Conservation (phyloP, 1,140 invertebrate genomes). For the Drosophila erecta region DNA sequence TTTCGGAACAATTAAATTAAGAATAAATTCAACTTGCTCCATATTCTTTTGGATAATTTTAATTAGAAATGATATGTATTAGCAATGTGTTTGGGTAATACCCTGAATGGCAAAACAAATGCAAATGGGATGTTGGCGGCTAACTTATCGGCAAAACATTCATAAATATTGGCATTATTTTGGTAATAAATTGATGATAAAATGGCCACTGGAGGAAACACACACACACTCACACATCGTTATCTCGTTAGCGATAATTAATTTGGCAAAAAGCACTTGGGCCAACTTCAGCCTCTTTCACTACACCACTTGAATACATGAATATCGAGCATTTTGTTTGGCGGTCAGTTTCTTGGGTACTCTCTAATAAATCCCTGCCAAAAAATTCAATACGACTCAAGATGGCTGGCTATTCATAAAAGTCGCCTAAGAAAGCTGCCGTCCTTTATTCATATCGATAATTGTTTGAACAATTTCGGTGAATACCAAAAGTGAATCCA, state of each 20-base stretch:
- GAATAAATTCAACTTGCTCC: too few species aligned
- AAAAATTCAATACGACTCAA: conserved; percentile 11
- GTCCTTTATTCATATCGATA: conserved; percentile 50
- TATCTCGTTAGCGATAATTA: conserved; percentile 46
- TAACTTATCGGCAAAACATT: conserved; percentile 17
- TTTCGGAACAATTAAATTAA: too few species aligned
- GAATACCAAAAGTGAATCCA: conserved; percentile 51
- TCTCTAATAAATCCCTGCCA: not conserved
- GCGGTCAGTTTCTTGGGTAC: conserved; percentile 9
- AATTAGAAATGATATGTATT: too few species aligned
- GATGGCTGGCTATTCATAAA: conserved; percentile 32
- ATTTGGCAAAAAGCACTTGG: conserved; percentile 28
- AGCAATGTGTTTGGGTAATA: too few species aligned
- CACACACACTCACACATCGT: conserved; percentile 11
- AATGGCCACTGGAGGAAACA: not conserved
- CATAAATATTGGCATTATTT: conserved; percentile 19
- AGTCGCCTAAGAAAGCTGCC: conserved; percentile 3
- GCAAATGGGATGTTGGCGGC: not conserved
- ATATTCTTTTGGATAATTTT: too few species aligned
- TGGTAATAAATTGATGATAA: not conserved
- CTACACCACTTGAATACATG: conserved; percentile 12
- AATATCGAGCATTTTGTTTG: conserved; percentile 26
- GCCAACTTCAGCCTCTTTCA: conserved; percentile 29
- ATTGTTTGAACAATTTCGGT: conserved; percentile 50
- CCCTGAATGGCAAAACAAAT: not conserved